These are phyloP conservation scores for Nematostella vectensis DNA, from an alignment of 92 coral and sea anemone genomes.

Conservation along the genomic window DNA sequence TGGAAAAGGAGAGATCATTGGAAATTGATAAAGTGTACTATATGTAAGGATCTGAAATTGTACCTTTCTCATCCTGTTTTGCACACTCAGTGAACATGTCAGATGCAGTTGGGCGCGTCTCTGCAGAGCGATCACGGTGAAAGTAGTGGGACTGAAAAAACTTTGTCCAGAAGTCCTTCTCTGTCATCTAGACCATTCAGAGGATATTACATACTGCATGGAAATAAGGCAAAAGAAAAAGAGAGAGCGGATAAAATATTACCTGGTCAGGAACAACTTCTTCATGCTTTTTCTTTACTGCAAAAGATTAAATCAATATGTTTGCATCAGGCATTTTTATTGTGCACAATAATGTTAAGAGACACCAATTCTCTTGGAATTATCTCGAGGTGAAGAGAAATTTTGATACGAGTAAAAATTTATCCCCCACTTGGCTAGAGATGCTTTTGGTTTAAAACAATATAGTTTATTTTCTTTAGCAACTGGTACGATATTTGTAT, in stretches of 20 bases:
- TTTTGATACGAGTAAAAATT: no score
- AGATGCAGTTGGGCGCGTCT: slow-evolving; percentile 41
- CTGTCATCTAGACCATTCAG: slow-evolving; percentile 70
- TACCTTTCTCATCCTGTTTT: slow-evolving; percentile 89
- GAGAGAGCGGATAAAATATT: no score
- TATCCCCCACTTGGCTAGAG: no score
- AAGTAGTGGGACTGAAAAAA: slow-evolving; percentile 98
- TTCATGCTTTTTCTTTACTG: slow-evolving; percentile 83
- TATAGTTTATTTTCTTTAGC: no score
- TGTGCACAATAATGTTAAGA: no score
- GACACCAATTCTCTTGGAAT: no score
- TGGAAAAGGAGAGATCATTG: slow-evolving; percentile 3
- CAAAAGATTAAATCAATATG: slow-evolving; percentile 1
- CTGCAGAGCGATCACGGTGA: slow-evolving; percentile 79
- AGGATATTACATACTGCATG: no score
- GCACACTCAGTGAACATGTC: slow-evolving; percentile 98
- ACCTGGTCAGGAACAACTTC: slow-evolving; percentile 96
- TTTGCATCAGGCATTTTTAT: no score
- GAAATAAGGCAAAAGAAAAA: no score
- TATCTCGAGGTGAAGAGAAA: no score
- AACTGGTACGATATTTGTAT: no score
- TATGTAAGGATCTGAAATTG: background rate
- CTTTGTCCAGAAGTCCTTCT: slow-evolving; percentile 97
- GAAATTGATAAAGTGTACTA: background rate
- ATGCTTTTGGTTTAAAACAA: no score